These are phyloP conservation scores for Pemphredon lugubris DNA, from an alignment of 2,888 invertebrate species.

Conservation along the genomic window DNA sequence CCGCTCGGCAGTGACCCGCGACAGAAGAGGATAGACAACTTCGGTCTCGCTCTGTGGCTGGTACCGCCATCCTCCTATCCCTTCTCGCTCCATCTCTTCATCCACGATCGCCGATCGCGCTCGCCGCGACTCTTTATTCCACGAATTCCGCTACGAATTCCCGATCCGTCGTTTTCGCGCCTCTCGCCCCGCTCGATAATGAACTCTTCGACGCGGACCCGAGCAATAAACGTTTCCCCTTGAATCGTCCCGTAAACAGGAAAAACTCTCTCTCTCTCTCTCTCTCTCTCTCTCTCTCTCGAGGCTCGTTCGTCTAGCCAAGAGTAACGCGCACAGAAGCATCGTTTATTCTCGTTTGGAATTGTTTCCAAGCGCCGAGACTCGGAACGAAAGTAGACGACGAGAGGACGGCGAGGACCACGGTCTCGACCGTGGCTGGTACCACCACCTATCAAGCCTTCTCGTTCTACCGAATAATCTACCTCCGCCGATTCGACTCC, in stretches of 20 bases:
- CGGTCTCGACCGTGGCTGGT: constrained; percentile 63
- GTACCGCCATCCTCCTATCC: constrained; percentile 79
- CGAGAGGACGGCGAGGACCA: constrained; percentile 38
- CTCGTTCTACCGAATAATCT: constrained; percentile 60
- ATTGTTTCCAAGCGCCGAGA: too few relatives aligned
- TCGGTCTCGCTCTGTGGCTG: constrained; percentile 76
- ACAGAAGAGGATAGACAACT: constrained; percentile 54
- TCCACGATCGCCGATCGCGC: constrained; percentile 52
- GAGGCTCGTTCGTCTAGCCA: too few relatives aligned
- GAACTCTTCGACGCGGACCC: too few relatives aligned
- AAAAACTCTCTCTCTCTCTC: too few relatives aligned
- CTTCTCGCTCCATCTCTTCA: constrained; percentile 67
- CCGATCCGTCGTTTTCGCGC: too few relatives aligned
- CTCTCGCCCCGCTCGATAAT: too few relatives aligned
- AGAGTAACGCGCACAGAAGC: too few relatives aligned
- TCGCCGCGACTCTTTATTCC: constrained; percentile 26
- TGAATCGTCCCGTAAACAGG: too few relatives aligned
- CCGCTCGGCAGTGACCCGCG: constrained; percentile 31
- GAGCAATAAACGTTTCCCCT: too few relatives aligned
- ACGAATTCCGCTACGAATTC: neutral
- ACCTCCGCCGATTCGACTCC: constrained; percentile 68
- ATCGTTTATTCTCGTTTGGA: too few relatives aligned
- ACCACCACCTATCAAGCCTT: constrained; percentile 60
- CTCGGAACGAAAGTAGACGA: constrained; percentile 53
- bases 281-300: too few relatives aligned